Evolutionary conservation across 2,797 vertebrate species (phyloP).

Genomic region (Enteromius paludinosus): DNA sequence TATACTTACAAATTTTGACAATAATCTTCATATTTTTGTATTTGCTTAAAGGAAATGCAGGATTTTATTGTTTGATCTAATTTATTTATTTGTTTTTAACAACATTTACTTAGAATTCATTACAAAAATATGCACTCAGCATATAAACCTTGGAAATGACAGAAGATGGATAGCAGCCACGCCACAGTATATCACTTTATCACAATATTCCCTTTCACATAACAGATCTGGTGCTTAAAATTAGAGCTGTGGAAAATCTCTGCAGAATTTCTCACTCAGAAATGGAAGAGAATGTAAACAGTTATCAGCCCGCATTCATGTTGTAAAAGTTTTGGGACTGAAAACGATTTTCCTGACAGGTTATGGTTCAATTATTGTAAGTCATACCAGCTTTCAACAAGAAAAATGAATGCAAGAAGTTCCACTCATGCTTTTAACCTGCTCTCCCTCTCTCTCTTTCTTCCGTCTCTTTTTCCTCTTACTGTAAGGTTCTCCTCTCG

Average conservation of each 20-base stretch:
- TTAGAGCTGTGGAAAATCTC: conserved; percentile 28
- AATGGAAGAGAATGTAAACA: conserved; percentile 12
- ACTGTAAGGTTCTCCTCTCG: conserved; percentile 24
- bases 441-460: background rate
- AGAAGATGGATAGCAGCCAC: background rate
- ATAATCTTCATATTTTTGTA: background rate
- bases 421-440: conserved; percentile 9
- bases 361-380: conserved; percentile 21
- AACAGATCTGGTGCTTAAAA: conserved; percentile 13
- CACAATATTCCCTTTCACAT: background rate
- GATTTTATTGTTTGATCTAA: too few relatives aligned
- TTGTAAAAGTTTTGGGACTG: background rate
- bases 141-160: background rate
- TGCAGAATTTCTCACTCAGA: conserved; percentile 23
- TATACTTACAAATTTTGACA: background rate
- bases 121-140: background rate
- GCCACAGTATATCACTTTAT: background rate
- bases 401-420: conserved; percentile 7
- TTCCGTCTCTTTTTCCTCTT: background rate
- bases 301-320: background rate
- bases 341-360: conserved; percentile 10
- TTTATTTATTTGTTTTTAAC: background rate
- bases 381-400: background rate
- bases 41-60: background rate
- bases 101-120: background rate